phyloP scores from a whole-genome alignment of 2,113 vertebrate genomes.

The Antidorcas marsupialis region DNA sequence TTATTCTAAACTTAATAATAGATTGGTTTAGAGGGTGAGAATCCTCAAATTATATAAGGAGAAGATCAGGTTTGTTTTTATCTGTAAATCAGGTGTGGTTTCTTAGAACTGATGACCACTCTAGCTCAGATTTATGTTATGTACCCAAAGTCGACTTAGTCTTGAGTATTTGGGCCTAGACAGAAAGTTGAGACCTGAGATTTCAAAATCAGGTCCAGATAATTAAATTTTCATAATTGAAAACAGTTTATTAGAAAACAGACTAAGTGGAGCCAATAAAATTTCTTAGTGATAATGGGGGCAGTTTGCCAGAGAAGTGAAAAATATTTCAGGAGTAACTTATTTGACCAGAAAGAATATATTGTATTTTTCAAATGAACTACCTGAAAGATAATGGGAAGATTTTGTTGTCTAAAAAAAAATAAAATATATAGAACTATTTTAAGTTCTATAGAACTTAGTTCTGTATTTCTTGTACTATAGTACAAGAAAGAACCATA shows the following conservation, averaged over 20 bases:
- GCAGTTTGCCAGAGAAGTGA: not conserved
- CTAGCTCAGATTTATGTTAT: not conserved
- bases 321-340: slow-evolving; percentile 12
- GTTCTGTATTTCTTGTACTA: not conserved
- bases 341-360: not conserved
- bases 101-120: not conserved
- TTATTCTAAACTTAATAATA: slow-evolving; percentile 19
- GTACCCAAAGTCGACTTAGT: not conserved
- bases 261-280: not conserved
- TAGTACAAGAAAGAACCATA: not conserved
- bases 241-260: slow-evolving; percentile 3
- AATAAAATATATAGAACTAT: not conserved
- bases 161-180: not conserved
- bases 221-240: slow-evolving; percentile 2
- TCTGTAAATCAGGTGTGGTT: not conserved
- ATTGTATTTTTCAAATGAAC: not conserved
- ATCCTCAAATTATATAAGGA: slow-evolving; percentile 7
- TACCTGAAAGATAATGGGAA: not conserved
- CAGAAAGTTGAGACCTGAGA: not conserved
- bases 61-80: slow-evolving; percentile 19
- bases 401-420: not conserved
- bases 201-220: not conserved
- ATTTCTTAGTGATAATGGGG: not conserved
- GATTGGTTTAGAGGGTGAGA: slow-evolving; percentile 14
- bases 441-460: not conserved